phyloP scores from a whole-genome alignment of 37 sponge, comb jelly and placozoan genomes.

The Bolinopsis microptera region DNA sequence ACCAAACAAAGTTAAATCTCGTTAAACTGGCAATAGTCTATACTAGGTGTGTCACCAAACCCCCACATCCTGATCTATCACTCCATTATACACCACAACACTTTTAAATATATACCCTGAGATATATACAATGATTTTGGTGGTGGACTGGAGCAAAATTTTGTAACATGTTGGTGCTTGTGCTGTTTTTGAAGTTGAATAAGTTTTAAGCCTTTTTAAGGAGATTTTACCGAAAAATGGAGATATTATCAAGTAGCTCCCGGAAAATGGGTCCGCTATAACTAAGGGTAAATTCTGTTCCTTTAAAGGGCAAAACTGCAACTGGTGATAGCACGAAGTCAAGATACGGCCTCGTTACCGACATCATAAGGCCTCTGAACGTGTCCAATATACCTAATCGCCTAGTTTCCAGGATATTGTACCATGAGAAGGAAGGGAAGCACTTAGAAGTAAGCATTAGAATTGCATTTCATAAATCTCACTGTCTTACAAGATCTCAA shows the following conservation, averaged over 20 bases:
- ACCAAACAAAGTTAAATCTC: conserved; percentile 9
- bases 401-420: not conserved
- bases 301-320: no score
- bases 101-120: not conserved
- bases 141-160: no score
- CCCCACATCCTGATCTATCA: not conserved
- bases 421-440: not conserved
- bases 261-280: no score
- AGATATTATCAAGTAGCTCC: no score
- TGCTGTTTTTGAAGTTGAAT: no score
- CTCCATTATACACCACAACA: not conserved
- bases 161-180: no score
- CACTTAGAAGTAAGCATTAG: not conserved
- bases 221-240: no score
- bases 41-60: not conserved
- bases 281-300: no score
- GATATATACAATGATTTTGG: no score
- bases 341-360: not conserved
- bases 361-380: not conserved
- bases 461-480: not conserved
- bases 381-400: not conserved
- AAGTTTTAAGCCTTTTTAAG: no score
- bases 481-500: not conserved
- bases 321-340: no score
- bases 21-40: not conserved